Evolutionary conservation across 2,797 vertebrate genomes (phyloP).

Genomic region (Eidolon dupreanum): DNA sequence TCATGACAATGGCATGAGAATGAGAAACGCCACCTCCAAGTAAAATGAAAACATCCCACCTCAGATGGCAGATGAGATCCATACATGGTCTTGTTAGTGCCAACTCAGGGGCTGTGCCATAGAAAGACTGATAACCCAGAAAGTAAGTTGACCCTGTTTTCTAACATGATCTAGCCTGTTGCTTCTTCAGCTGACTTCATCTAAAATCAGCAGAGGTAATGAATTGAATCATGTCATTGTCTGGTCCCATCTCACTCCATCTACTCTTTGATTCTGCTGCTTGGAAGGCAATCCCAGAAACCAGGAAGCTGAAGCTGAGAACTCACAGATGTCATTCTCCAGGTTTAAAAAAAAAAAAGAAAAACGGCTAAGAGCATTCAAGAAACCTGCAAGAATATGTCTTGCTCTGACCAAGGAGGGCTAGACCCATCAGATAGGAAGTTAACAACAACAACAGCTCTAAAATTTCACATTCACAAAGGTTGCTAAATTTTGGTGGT

Average conservation of each 20-base stretch:
- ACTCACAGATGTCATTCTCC: background rate
- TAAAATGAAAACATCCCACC: background rate
- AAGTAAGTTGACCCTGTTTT: background rate
- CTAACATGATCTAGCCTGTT: background rate
- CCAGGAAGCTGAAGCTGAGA: background rate
- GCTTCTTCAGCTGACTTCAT: background rate
- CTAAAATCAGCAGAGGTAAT: background rate
- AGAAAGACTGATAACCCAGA: background rate
- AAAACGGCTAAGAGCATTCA: background rate
- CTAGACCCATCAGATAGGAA: background rate
- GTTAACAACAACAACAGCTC: conserved; percentile 19
- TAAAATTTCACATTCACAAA: conserved; percentile 36
- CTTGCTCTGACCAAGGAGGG: background rate
- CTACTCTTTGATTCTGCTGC: background rate
- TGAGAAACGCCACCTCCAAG: conserved; percentile 28
- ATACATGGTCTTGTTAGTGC: background rate
- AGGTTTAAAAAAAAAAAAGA: background rate
- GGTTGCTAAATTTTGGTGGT: background rate
- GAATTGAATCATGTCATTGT: conserved; percentile 33
- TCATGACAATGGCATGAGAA: background rate
- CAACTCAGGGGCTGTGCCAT: background rate
- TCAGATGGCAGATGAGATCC: background rate
- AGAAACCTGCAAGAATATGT: background rate
- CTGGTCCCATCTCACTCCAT: background rate
- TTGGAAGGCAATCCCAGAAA: conserved; percentile 31